Conservation (phyloP, 2,797 vertebrate species). For the Basileuterus tristriatus region DNA sequence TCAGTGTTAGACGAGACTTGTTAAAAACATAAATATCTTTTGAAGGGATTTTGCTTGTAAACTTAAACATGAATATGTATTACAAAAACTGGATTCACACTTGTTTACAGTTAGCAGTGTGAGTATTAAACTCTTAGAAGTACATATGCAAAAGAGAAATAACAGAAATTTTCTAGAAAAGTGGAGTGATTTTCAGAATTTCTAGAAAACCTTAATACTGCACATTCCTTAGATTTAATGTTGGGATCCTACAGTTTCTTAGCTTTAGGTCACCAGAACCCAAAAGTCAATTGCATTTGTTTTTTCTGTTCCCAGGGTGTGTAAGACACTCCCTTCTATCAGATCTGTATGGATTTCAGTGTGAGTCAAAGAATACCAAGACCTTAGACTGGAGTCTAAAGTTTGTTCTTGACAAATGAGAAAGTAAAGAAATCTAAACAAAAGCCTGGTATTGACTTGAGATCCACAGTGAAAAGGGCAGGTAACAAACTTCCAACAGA, state of each 20-base stretch:
- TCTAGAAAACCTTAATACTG: background rate
- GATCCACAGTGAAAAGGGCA: background rate
- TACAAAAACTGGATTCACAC: background rate
- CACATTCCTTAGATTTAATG: background rate
- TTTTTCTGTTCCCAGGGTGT: background rate
- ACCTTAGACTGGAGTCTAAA: background rate
- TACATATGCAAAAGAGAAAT: background rate
- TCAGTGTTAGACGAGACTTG: background rate
- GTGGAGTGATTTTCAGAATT: background rate
- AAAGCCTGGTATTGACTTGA: background rate
- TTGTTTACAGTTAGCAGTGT: background rate
- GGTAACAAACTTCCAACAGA: background rate
- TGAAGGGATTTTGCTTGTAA: background rate
- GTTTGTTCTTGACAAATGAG: background rate
- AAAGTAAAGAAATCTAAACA: background rate
- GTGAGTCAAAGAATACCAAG: background rate
- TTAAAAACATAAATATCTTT: background rate
- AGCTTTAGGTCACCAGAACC: background rate
- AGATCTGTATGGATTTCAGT: background rate
- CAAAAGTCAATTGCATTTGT: accelerated
- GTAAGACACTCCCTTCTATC: background rate
- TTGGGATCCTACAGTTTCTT: background rate
- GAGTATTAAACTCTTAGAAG: background rate
- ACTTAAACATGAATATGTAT: background rate
- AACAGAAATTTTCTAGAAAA: background rate